Evolutionary conservation across 2,797 vertebrate species (phyloP), one percentile per base, ranked within the genome.

Genomic region (Megalops cyprinoides): DNA sequence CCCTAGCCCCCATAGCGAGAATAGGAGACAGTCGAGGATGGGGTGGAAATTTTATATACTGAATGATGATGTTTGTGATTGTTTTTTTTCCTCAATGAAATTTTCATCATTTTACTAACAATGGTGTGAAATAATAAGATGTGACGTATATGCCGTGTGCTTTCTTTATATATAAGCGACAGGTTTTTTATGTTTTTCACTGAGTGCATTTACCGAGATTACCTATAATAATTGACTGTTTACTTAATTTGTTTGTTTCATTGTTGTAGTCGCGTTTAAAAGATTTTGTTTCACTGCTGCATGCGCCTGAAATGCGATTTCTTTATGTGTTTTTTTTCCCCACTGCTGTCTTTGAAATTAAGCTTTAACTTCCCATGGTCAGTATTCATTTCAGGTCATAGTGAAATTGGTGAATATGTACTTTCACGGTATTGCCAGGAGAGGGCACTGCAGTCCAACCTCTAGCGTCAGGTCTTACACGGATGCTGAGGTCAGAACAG

Each of bases 391-490:
- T n/a, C 49, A 51, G 0, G 49, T 51, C 49, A 18, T 8, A 51
- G 49, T 51, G 49, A 51, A 51, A 51, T n/a, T 8, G 49, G 18
- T 25, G 4, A 4, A 23, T n/a, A 25, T 48, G 23, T 12, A 44
- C 67, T 71, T 42, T 42, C 37, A 6, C 15, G 4, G 3, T 8
- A 6, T 25, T 25, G 71, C 79, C 79, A 76, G 73, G 34, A 81
- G 79, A 49, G 79, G 79, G 79, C 79, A 76, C 8, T 76, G 37
- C 20, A 34, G 74, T 39, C 58, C 39, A 81, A 65, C 20, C 28
- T 28, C 20, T 28, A 78, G 56, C 58, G 37, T 37, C n/a, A 37
- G 37, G 23, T 9, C 0, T 44, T 37, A 7, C 15, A 15, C 28
- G 23, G 7, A 20, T 8, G 7, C 6, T 74, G 39, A 62, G 4